Conservation (phyloP, 1,140 invertebrate genomes). For the Drosophila athabasca region DNA sequence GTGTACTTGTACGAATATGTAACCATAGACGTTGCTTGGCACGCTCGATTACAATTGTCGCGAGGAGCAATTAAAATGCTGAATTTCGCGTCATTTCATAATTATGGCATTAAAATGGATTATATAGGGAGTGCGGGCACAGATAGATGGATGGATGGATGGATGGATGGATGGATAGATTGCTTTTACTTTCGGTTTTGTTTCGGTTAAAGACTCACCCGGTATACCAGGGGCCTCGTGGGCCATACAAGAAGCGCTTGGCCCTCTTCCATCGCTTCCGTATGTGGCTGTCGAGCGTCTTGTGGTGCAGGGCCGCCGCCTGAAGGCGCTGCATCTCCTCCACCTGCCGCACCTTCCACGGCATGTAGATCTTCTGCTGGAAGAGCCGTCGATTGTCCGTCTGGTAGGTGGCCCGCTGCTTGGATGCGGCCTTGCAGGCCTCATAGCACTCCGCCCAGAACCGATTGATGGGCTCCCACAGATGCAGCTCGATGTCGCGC, state of each 20-base stretch:
- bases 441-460: conserved; percentile 87
- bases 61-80: conserved; percentile 52
- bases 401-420: conserved; percentile 85
- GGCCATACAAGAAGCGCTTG: conserved; percentile 85
- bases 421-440: conserved; percentile 85
- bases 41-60: conserved; percentile 77
- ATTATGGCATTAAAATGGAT: conserved; percentile 20
- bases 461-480: conserved; percentile 85
- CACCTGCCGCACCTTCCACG: conserved; percentile 84
- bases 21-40: conserved; percentile 44
- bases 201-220: conserved; percentile 78
- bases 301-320: conserved; percentile 84
- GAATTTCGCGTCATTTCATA: conserved; percentile 65
- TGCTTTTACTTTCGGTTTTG: background rate
- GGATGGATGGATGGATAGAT: too few relatives aligned
- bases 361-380: conserved; percentile 86
- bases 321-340: conserved; percentile 85
- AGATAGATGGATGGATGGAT: background rate
- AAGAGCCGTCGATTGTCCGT: conserved; percentile 86
- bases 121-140: background rate
- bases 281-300: conserved; percentile 84
- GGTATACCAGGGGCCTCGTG: conserved; percentile 86
- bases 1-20: conserved; percentile 4
- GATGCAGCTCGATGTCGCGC: conserved; percentile 82
- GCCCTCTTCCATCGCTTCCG: conserved; percentile 85